phyloP scores from a whole-genome alignment of 2,888 invertebrate species.

The Troides aeacus region DNA sequence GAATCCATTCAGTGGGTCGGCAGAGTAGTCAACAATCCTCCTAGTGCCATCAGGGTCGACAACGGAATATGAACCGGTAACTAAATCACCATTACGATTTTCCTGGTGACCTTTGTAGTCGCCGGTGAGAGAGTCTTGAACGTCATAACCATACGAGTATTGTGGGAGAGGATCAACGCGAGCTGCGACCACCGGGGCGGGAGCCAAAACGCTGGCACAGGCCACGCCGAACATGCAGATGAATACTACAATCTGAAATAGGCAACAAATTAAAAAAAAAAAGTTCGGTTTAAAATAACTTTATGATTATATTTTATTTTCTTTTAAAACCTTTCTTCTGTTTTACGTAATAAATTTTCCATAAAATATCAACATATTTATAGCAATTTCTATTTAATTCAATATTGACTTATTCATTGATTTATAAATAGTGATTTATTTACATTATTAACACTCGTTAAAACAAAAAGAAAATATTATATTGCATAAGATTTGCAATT shows the following conservation, averaged over 20 bases:
- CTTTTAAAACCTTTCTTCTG: no score
- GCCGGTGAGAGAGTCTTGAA: constrained; percentile 79
- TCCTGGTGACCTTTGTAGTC: constrained; percentile 81
- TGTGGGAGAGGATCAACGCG: constrained; percentile 73
- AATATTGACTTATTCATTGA: background rate
- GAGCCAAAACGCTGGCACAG: constrained; percentile 61
- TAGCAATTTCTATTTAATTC: background rate
- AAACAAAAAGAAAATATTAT: background rate
- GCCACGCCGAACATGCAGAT: constrained; percentile 64
- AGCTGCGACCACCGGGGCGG: constrained; percentile 53
- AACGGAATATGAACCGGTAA: constrained; percentile 78
- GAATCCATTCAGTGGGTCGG: constrained; percentile 78
- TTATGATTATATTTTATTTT: no score
- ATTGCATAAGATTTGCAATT: constrained; percentile 24
- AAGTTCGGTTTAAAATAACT: background rate
- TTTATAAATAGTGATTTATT: background rate
- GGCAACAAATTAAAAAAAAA: background rate
- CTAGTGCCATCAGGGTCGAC: constrained; percentile 79
- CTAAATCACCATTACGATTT: constrained; percentile 77
- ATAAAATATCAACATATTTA: no score
- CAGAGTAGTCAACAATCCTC: constrained; percentile 78
- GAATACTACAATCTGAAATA: constrained; percentile 74
- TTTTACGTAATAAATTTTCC: no score
- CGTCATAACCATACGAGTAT: constrained; percentile 80
- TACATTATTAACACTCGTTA: background rate